Percentiles rank a stretch among this genome's conserved stretches.
phyloP scores from a whole-genome alignment of 2,797 vertebrate species.

The Phoxinus dragarum region DNA sequence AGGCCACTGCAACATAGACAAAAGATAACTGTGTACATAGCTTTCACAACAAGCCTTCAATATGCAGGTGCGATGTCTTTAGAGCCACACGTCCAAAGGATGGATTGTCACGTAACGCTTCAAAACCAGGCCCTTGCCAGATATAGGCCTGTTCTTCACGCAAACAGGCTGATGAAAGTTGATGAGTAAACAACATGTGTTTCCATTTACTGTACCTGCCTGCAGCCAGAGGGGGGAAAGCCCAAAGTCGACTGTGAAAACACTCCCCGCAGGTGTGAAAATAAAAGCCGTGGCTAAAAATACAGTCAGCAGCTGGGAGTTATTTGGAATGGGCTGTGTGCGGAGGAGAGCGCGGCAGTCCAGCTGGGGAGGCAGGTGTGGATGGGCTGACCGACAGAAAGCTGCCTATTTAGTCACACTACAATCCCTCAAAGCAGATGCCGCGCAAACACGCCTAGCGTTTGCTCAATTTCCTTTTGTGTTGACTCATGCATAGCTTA shows the following conservation, averaged over 20 bases:
- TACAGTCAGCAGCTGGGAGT: slow-evolving; percentile 88
- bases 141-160: slow-evolving; percentile 32
- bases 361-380: slow-evolving; percentile 81
- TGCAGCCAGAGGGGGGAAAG: slow-evolving; percentile 75
- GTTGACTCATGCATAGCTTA: slow-evolving; percentile 57
- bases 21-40: not conserved
- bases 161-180: slow-evolving; percentile 55
- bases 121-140: not conserved
- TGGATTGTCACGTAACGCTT: not conserved
- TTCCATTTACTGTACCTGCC: slow-evolving; percentile 76
- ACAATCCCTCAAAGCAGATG: slow-evolving; percentile 52
- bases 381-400: slow-evolving; percentile 74
- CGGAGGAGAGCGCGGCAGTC: slow-evolving; percentile 70
- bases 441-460: slow-evolving; percentile 44
- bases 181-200: slow-evolving; percentile 81
- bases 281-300: slow-evolving; percentile 90
- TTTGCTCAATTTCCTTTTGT: slow-evolving; percentile 56
- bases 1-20: not conserved
- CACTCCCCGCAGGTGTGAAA: slow-evolving; percentile 88
- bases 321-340: slow-evolving; percentile 71
- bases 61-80: slow-evolving; percentile 10
- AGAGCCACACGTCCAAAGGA: not conserved
- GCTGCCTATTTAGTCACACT: slow-evolving; percentile 60
- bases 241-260: slow-evolving; percentile 76
- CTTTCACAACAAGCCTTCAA: slow-evolving; percentile 22